Percentiles rank a stretch among this genome's conserved stretches.
Conservation (phyloP, 1,140 invertebrate species). For the Macrosteles quadrilineatus region DNA sequence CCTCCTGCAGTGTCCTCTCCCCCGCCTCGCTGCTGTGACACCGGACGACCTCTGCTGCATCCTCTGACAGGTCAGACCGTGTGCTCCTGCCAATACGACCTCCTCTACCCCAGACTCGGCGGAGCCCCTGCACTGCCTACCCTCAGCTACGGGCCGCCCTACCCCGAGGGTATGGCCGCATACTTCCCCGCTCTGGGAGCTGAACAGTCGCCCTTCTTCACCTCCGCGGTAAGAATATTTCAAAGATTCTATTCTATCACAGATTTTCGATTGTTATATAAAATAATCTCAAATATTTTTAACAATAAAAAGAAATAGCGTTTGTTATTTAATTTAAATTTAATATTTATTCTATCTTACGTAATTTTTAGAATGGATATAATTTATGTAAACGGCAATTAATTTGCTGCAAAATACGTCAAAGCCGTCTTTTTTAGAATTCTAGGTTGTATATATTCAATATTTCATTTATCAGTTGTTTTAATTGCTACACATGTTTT, state of each 20-base stretch:
- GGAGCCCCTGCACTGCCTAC: conserved; percentile 78
- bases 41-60: conserved; percentile 87
- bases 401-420: too few relatives aligned
- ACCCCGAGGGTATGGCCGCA: conserved; percentile 68
- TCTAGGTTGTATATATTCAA: too few relatives aligned
- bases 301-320: not conserved
- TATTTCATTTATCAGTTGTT: too few relatives aligned
- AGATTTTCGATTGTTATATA: not conserved
- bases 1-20: conserved; percentile 45
- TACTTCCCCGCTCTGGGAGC: conserved; percentile 78
- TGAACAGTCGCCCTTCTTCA: conserved; percentile 80
- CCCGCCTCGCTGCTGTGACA: conserved; percentile 81
- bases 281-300: too few relatives aligned
- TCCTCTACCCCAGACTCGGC: conserved; percentile 55
- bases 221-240: conserved; percentile 69
- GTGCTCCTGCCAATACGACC: conserved; percentile 82
- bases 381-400: too few relatives aligned
- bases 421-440: too few relatives aligned
- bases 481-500: too few relatives aligned
- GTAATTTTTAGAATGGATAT: too few relatives aligned
- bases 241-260: not conserved
- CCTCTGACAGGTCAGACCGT: conserved; percentile 89
- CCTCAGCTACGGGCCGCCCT: conserved; percentile 70
- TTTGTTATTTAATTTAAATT: not conserved
- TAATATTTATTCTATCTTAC: not conserved